Evolutionary conservation across 2,113 vertebrate genomes (phyloP).

Genomic region (Mugil cephalus): DNA sequence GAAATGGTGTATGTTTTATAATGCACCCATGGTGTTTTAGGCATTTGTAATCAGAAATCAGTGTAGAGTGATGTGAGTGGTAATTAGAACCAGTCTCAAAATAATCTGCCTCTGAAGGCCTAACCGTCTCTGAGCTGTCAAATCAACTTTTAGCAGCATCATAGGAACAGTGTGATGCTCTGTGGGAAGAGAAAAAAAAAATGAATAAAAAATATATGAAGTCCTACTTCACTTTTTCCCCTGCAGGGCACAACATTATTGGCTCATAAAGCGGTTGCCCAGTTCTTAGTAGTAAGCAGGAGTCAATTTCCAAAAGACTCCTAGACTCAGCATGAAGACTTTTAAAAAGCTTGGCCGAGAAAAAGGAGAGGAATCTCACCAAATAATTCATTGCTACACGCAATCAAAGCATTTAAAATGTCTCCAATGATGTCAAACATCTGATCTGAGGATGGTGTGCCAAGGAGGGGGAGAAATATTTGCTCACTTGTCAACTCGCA

Average conservation of each 20-base stretch:
- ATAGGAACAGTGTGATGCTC: constrained; percentile 51
- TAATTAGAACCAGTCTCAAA: background rate
- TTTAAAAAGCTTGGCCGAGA: constrained; percentile 14
- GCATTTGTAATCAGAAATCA: background rate
- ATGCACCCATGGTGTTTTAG: background rate
- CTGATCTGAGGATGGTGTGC: background rate
- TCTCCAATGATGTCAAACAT: background rate
- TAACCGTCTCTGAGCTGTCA: constrained; percentile 19
- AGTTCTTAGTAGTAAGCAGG: constrained; percentile 43
- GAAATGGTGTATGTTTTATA: background rate
- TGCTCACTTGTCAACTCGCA: background rate
- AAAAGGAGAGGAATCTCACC: background rate
- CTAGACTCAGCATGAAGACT: constrained; percentile 18
- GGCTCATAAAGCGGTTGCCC: constrained; percentile 57
- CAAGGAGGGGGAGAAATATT: constrained; percentile 8
- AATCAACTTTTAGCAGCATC: constrained; percentile 40
- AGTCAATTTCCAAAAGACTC: constrained; percentile 42
- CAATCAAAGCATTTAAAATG: constrained; percentile 17
- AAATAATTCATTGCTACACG: constrained; percentile 7
- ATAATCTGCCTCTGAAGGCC: background rate
- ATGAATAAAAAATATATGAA: constrained; percentile 39
- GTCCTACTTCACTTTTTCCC: constrained; percentile 47
- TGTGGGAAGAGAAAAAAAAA: background rate
- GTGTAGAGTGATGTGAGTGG: background rate
- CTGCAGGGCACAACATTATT: constrained; percentile 66